Base-by-base conservation (phyloP, 2,888 invertebrate species). In the Temnothorax unifasciatus region DNA sequence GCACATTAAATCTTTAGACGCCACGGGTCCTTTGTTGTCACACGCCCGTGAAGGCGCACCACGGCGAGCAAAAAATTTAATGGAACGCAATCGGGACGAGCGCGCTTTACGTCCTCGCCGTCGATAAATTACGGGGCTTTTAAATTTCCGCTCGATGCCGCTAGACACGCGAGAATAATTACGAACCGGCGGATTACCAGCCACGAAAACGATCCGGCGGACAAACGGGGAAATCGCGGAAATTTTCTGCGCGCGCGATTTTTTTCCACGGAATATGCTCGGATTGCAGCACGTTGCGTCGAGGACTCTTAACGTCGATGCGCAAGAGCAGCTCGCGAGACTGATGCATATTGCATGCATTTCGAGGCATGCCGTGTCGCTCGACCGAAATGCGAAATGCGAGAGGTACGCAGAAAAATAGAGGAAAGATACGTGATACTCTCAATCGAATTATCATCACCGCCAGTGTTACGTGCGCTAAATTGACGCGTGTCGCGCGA, bases 241-340 rank as follows among this genome's bases (percentile, higher is more conserved):
- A 52, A 59, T 57, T 59, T 79, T 79, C 21, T 21, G 29, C 29
- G 29, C 68, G 5, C 3, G 77, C 9, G 29, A n/a, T 76, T 29
- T 74, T 61, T 34, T 61, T 61, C 8, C 0, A 11, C 41, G 77
- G 4, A 9, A 64, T n/a, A 25, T 8, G 25, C 63, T 64, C 21
- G 18, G 13, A 34, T 29, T 29, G 18, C 11, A 76, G 18, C 11
- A 76, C 29, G 13, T 29, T 29, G 29, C 44, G 47, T 21, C 2
- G 44, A 47, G 57, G 44, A 47, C 47, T 38, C 57, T 69, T 54
- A 34, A 77, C 15, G 41, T 74, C 21, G 8, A 38, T 47, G 38
- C 25, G 50, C 81, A 71, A 69, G 69, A 85, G 89, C 74, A 85
- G 86, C 85, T 86, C 74, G 66, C 44, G 41, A 34, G n/a, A 63